phyloP scores from a whole-genome alignment of 2,797 vertebrate genomes.

The Ptychadena robeensis region DNA sequence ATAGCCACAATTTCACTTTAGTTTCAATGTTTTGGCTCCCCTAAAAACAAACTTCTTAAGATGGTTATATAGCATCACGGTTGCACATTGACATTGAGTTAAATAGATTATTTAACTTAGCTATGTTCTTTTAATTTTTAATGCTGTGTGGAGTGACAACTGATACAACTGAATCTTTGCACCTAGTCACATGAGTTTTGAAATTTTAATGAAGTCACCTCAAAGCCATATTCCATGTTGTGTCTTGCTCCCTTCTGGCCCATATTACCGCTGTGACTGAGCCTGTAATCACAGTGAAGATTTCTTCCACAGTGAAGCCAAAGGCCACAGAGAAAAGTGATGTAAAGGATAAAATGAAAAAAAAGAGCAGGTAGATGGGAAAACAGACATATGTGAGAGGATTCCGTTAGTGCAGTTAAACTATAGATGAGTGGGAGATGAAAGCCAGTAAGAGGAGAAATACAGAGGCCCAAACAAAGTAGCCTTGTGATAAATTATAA shows the following conservation, averaged over 20 bases:
- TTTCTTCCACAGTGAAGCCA: background rate
- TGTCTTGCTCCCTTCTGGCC: background rate
- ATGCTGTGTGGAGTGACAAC: background rate
- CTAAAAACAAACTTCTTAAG: too few species aligned
- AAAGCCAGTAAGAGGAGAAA: slow-evolving; percentile 2
- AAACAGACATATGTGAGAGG: background rate
- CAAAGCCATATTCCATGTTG: background rate
- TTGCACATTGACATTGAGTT: too few species aligned
- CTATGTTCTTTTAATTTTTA: background rate
- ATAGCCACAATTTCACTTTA: too few species aligned
- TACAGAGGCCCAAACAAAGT: slow-evolving; percentile 6
- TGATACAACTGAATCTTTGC: background rate
- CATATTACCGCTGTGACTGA: background rate
- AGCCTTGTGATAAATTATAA: background rate
- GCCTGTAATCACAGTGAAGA: slow-evolving; percentile 3
- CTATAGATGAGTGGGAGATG: background rate
- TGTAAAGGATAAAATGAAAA: slow-evolving; percentile 6
- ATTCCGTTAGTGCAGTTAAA: background rate
- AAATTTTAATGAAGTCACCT: background rate
- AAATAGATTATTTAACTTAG: background rate
- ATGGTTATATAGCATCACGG: too few species aligned
- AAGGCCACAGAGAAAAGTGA: background rate
- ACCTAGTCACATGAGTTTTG: background rate
- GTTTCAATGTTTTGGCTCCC: too few species aligned
- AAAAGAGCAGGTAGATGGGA: background rate